Evolutionary conservation across 2,797 vertebrate genomes (phyloP).

Genomic region (Carcharodon carcharias): DNA sequence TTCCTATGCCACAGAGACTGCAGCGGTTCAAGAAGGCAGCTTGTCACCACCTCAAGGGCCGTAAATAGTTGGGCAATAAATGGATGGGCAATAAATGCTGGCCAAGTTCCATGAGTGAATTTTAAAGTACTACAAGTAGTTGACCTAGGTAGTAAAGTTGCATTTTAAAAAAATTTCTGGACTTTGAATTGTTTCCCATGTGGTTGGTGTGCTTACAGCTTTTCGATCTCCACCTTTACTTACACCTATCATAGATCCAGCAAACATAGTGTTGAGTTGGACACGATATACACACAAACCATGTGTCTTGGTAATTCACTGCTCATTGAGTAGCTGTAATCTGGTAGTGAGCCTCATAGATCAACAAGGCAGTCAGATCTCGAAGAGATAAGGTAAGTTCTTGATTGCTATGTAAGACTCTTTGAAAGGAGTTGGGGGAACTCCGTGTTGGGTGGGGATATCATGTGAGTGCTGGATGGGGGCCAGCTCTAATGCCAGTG

Average conservation of each 20-base stretch:
- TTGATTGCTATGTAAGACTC: neutral
- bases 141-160: neutral
- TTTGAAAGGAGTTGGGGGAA: neutral
- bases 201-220: neutral
- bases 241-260: neutral
- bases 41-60: too few relatives aligned
- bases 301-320: too few relatives aligned
- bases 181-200: neutral
- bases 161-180: neutral
- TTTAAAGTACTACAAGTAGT: too few relatives aligned
- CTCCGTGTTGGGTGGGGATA: neutral
- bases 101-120: too few relatives aligned
- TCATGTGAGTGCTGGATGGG: neutral
- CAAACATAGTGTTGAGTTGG: neutral
- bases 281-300: too few relatives aligned
- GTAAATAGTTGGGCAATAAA: too few relatives aligned
- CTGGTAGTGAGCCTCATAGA: too few relatives aligned
- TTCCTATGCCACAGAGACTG: too few relatives aligned
- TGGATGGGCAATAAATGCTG: too few relatives aligned
- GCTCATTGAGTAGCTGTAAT: too few relatives aligned
- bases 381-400: neutral
- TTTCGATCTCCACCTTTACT: neutral
- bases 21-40: too few relatives aligned
- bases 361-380: too few relatives aligned
- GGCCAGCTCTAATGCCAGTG: neutral